Base-by-base conservation (phyloP, 2,113 vertebrate genomes). In the Hypomesus transpacificus region DNA sequence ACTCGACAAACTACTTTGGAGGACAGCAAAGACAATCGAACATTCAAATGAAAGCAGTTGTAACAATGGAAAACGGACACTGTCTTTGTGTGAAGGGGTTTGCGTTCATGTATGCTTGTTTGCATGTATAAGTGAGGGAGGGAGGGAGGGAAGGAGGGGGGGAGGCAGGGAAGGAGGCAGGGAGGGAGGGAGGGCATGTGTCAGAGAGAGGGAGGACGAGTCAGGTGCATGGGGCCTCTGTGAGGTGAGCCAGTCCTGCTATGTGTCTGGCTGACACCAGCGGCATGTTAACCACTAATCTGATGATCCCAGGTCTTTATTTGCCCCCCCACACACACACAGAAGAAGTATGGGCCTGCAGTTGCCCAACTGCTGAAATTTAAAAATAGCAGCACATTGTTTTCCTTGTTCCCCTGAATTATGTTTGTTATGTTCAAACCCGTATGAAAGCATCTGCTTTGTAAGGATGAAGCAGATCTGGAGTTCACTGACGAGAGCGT, bases 361-460 rank as follows among this genome's bases (percentile, higher is more conserved):
- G 24, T 70, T 53, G 7, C 51, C 7, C 4, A 11, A 24, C 46
- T 3, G 28, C 11, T 71, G 64, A 54, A 24, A 22, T 51, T 14
- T 71, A 57, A 28, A 58, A 61, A 54, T 66, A 71, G 63, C 16
- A 16, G 56, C 31, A 58, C 31, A 73, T 73, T 57, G 34, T 65
- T 66, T 14, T 73, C 26, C 39, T 39, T 57, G 7, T 16, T 28
- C 14, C 22, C 39, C 46, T 22, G 13, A 51, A 61, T 63, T 53
- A 14, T 50, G 3, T 16, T 31, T 61, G 39, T 21, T 22, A 16
- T 9, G 39, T 46, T 46, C 39, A 46, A 11, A 46, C 39, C 11
- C 8, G 39, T 46, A 11, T 46, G 39, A 46, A 46, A 9, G 39
- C 39, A 46, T 13, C 39, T 46, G 39, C 39, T 46, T 11, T 46